Conservation (phyloP, 1,140 invertebrate species). For the Drosophila watanabei region DNA sequence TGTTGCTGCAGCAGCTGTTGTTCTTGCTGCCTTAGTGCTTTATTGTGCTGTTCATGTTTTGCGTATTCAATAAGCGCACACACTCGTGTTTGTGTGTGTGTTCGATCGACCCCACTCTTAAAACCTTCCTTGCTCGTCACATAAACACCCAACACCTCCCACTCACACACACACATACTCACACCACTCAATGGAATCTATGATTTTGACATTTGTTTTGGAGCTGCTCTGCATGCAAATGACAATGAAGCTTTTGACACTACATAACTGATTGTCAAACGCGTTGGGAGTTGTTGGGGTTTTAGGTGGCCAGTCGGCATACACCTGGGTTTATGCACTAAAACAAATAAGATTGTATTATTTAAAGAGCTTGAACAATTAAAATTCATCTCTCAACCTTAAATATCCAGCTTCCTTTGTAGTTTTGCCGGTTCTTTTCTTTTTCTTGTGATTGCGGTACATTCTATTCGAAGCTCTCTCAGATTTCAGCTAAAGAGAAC, state of each 20-base stretch:
- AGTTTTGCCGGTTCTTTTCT: background rate
- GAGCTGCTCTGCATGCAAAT: constrained; percentile 73
- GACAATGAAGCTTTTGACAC: constrained; percentile 60
- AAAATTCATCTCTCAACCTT: background rate
- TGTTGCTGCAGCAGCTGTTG: constrained; percentile 12
- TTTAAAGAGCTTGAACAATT: background rate
- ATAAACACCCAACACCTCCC: background rate
- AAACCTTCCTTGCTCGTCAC: constrained; percentile 4
- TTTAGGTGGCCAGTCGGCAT: background rate
- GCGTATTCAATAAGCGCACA: constrained; percentile 78
- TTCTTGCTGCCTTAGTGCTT: constrained; percentile 51
- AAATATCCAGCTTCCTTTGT: background rate
- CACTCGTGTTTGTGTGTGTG: constrained; percentile 3
- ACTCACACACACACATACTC: background rate
- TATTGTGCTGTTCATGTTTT: constrained; percentile 77
- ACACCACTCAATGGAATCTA: constrained; percentile 55
- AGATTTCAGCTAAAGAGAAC: too few species aligned
- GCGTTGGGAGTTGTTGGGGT: constrained; percentile 5
- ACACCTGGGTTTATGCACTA: constrained; percentile 1
- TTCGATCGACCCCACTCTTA: constrained; percentile 17
- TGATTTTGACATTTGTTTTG: constrained; percentile 82
- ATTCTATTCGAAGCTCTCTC: background rate
- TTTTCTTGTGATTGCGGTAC: too few species aligned
- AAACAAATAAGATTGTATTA: background rate
- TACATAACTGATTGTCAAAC: constrained; percentile 51